These are phyloP conservation scores for Vireo altiloquus DNA, from an alignment of 2,113 vertebrate species.

Conservation along the genomic window DNA sequence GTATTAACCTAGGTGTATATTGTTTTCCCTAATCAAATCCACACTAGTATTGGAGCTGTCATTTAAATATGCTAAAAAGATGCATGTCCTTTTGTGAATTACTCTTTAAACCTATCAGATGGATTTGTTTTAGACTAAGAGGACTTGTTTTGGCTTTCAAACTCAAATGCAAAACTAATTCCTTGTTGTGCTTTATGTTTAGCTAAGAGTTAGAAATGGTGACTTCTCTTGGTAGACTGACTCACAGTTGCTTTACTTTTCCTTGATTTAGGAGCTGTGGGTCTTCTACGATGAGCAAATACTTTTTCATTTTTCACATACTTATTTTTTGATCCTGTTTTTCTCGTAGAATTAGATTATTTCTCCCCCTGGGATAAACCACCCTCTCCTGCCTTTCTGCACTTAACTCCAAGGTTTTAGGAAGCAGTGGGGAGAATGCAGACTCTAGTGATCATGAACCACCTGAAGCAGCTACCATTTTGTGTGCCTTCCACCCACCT, in stretches of 20 bases:
- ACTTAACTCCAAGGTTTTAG: not conserved
- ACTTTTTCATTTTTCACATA: not conserved
- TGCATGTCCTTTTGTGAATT: not conserved
- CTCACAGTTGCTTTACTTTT: not conserved
- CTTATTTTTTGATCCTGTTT: not conserved
- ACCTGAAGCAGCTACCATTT: not conserved
- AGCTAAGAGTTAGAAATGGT: not conserved
- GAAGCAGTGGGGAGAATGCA: not conserved
- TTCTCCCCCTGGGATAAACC: not conserved
- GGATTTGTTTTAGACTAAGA: not conserved
- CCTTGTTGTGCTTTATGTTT: not conserved
- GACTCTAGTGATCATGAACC: not conserved
- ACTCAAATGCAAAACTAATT: not conserved
- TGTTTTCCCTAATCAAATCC: not conserved
- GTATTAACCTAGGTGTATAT: not conserved
- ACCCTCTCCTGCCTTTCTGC: not conserved
- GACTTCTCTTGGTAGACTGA: not conserved
- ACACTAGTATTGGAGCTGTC: not conserved
- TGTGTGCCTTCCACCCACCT: not conserved
- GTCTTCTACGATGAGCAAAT: not conserved
- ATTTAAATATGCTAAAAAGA: slow-evolving; percentile 3
- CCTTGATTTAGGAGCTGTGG: not conserved
- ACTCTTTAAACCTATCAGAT: not conserved
- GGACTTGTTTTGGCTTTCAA: slow-evolving; percentile 5
- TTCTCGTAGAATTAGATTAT: not conserved